These are phyloP conservation scores for Cremastinae sp. DNA, from an alignment of 2,888 invertebrate species.

Conservation along the genomic window DNA sequence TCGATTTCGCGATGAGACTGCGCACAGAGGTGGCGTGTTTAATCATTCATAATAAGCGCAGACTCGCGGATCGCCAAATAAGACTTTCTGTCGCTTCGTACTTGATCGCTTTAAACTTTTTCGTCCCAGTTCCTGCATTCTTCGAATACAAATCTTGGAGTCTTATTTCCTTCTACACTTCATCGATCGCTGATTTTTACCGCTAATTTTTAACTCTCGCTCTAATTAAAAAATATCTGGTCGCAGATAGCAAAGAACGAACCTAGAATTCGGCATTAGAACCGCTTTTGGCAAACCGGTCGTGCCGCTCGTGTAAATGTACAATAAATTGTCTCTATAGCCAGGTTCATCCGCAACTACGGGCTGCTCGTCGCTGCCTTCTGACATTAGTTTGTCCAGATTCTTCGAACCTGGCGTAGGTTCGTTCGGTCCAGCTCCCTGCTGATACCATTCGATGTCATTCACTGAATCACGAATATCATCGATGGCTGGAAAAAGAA, in stretches of 20 bases:
- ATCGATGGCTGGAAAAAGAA: conserved; percentile 74
- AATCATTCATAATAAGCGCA: conserved; percentile 47
- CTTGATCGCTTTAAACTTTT: background rate
- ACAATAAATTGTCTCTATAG: conserved; percentile 82
- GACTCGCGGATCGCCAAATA: conserved; percentile 5
- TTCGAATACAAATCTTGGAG: background rate
- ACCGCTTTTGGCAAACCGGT: conserved; percentile 87
- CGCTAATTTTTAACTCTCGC: too few relatives aligned
- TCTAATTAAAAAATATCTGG: too few relatives aligned
- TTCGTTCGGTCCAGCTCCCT: conserved; percentile 64
- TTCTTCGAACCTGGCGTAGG: conserved; percentile 67
- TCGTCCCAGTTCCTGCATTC: background rate
- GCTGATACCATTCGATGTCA: conserved; percentile 69
- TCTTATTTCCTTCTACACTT: too few relatives aligned
- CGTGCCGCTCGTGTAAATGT: conserved; percentile 87
- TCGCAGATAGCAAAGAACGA: too few relatives aligned
- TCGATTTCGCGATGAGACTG: conserved; percentile 44
- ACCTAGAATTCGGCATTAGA: conserved; percentile 86
- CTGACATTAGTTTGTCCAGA: conserved; percentile 72
- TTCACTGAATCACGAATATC: conserved; percentile 72
- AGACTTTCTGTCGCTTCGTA: background rate
- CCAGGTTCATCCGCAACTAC: conserved; percentile 73
- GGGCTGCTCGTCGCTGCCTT: conserved; percentile 73
- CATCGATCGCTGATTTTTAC: too few relatives aligned
- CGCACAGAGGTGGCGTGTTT: conserved; percentile 42